Percentiles rank a stretch among this genome's conserved stretches.
phyloP scores from a whole-genome alignment of 2,113 vertebrate species.

The Pseudolaguvia tuberculata region DNA sequence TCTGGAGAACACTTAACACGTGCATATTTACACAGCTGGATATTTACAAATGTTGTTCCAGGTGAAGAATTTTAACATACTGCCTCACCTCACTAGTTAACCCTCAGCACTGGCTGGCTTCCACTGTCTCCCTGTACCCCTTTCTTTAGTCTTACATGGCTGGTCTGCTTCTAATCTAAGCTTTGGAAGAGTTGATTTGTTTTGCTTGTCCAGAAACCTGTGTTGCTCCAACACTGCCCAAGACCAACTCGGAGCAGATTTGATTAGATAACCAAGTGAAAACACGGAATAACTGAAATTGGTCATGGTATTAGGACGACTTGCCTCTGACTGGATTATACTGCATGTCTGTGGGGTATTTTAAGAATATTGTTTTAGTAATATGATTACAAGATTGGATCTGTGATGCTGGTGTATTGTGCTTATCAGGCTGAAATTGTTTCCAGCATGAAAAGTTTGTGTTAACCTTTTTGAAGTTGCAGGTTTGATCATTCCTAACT shows the following conservation, averaged over 20 bases:
- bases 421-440: neutral
- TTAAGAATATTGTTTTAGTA: neutral
- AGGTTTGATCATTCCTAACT: neutral
- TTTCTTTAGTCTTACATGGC: constrained; percentile 49
- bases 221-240: constrained; percentile 59
- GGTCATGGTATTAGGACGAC: constrained; percentile 63
- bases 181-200: constrained; percentile 68
- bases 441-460: neutral
- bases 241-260: constrained; percentile 68
- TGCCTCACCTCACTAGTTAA: constrained; percentile 45
- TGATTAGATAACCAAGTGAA: constrained; percentile 70
- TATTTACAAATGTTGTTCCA: constrained; percentile 58
- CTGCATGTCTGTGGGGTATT: constrained; percentile 19
- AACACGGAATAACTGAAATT: constrained; percentile 66
- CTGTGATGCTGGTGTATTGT: neutral
- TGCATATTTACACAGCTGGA: constrained; percentile 67
- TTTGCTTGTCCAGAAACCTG: constrained; percentile 68
- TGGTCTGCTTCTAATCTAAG: constrained; percentile 70
- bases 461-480: neutral
- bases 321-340: constrained; percentile 56
- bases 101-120: constrained; percentile 31
- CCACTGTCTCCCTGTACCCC: constrained; percentile 28
- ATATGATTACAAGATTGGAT: constrained; percentile 10
- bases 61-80: constrained; percentile 51
- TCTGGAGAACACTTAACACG: constrained; percentile 30